Percentiles rank a stretch among this genome's conserved stretches.
phyloP scores from a whole-genome alignment of 2,113 vertebrate genomes.

The Pundamilia nyererei region DNA sequence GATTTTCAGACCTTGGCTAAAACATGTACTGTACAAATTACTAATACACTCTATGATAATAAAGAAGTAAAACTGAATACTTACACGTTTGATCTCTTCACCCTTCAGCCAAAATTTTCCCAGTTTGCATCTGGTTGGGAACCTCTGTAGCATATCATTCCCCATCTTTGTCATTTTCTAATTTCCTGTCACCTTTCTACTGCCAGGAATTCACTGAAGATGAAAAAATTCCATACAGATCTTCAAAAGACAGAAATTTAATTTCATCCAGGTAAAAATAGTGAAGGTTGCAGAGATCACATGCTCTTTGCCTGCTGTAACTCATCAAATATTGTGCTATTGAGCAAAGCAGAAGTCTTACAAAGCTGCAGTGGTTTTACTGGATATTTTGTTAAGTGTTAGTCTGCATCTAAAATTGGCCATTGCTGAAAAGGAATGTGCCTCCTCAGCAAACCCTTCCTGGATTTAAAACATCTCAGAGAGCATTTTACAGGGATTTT shows the following conservation, averaged over 20 bases:
- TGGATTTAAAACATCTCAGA: not conserved
- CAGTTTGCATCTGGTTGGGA: not conserved
- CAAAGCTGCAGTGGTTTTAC: not conserved
- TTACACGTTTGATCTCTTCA: fast-evolving
- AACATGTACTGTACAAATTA: not conserved
- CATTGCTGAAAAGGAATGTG: not conserved
- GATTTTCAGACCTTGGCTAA: not conserved
- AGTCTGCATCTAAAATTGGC: not conserved
- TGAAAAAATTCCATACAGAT: not conserved
- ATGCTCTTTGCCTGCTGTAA: not conserved
- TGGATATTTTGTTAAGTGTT: not conserved
- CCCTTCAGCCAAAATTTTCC: not conserved
- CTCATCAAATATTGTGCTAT: not conserved
- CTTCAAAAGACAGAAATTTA: not conserved
- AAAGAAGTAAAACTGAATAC: not conserved
- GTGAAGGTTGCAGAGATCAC: not conserved
- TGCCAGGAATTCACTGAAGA: not conserved
- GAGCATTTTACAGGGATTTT: not conserved
- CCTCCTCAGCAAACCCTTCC: not conserved
- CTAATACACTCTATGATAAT: not conserved
- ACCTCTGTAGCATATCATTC: not conserved
- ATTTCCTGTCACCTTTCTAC: not conserved
- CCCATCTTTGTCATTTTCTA: not conserved
- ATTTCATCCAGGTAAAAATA: not conserved
- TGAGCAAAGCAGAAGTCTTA: not conserved